Conservation (phyloP, 2,888 invertebrate species). For the Chirona hameri region DNA sequence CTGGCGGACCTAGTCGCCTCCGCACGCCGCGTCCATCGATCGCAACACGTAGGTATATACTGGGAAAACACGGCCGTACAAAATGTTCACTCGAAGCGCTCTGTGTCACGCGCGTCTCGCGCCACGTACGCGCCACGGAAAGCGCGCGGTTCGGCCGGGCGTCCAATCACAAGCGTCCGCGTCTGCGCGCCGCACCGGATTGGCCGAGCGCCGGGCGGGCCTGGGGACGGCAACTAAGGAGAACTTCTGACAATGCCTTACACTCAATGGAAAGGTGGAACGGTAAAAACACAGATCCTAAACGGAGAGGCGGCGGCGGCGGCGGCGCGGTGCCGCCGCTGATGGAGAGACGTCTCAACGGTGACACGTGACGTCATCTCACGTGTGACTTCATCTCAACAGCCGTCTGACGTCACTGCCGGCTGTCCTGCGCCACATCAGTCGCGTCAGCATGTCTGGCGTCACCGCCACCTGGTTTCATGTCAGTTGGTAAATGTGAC, state of each 20-base stretch:
- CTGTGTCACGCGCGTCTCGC: not conserved
- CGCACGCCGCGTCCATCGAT: not conserved
- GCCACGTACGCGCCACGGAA: constrained; percentile 8
- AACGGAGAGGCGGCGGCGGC: not conserved
- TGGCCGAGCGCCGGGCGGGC: not conserved
- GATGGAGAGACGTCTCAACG: not conserved
- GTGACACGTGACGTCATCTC: not conserved
- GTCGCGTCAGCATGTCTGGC: no score
- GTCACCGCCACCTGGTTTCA: no score
- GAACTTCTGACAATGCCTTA: not conserved
- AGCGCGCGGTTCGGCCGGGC: not conserved
- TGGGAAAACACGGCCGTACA: constrained; percentile 1
- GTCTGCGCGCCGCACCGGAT: not conserved
- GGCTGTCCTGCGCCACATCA: no score
- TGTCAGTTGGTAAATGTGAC: no score
- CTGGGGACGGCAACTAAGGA: not conserved
- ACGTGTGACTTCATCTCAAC: not conserved
- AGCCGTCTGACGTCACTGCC: not conserved
- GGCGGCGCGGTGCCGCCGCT: not conserved
- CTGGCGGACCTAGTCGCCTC: no score
- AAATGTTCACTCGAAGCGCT: not conserved
- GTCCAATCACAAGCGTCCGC: constrained; percentile 11
- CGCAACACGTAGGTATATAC: not conserved
- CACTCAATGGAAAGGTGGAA: not conserved
- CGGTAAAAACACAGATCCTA: constrained; percentile 24